Conservation (phyloP, 2,113 vertebrate species). For the Aegotheles bennettii region DNA sequence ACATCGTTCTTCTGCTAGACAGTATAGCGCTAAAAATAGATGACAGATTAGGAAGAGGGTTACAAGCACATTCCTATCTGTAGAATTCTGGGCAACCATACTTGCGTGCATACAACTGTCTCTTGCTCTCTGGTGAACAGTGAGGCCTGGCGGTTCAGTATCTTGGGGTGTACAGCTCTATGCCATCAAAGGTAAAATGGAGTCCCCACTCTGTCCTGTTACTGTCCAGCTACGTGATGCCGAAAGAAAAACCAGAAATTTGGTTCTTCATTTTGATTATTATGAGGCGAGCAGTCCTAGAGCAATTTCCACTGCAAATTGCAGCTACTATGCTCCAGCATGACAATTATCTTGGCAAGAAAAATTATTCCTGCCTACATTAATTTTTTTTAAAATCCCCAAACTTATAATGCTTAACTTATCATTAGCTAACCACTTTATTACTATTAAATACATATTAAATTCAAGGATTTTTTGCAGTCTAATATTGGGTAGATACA, state of each 20-base stretch:
- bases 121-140: background rate
- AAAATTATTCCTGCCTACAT: background rate
- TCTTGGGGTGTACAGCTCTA: accelerated
- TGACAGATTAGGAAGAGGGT: background rate
- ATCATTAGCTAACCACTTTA: slow-evolving; percentile 13
- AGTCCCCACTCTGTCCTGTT: background rate
- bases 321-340: background rate
- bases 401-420: background rate
- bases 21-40: background rate
- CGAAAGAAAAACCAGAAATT: background rate
- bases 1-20: background rate
- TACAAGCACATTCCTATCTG: background rate
- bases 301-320: slow-evolving; percentile 5
- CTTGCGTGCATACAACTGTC: background rate
- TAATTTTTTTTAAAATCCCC: background rate
- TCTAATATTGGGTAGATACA: background rate
- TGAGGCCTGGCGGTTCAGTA: background rate
- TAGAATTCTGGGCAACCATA: background rate
- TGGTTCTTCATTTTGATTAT: background rate
- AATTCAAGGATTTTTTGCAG: background rate
- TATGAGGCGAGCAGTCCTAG: background rate
- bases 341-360: background rate
- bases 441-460: slow-evolving; percentile 28
- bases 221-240: background rate
- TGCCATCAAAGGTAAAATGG: background rate